Base-by-base conservation (phyloP, 2,888 invertebrate species). In the Helleia helle region DNA sequence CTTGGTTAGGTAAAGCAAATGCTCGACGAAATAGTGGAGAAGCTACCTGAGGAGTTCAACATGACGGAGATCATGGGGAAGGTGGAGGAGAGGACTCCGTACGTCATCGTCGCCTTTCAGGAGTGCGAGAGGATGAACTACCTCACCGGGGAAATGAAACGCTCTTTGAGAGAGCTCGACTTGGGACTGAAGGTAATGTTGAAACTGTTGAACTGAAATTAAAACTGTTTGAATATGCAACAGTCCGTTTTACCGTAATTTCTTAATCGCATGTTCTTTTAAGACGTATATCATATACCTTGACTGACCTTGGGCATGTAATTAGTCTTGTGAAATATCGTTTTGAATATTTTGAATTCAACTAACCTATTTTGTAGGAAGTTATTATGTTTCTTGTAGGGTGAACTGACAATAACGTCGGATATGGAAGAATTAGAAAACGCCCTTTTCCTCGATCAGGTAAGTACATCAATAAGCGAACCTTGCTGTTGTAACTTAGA, bases 121-220 rank as follows among this genome's bases (percentile, higher is more conserved):
- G 97, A 98, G 77, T 97, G 97, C 62, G 97, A 98, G 71, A 86
- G 97, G 36, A 97, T 98, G 97, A 98, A 98, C 74, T 89, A 90
- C 54, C 85, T 98, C 24, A 96, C 95, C 0, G 90, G 91, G 1
- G 97, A 97, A 83, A 93, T 98, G 77, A 94, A 95, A 56, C 83
- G 96, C 36, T 95, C 96, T 0, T 84, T 98, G 2, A 92, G 93
- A 58, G 97, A 97, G 73, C 83, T 98, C 29, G 97, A 98, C 73
- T 86, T 97, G 30, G 98, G 98, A 0, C 81, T 98, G 4, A 97
- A 97, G 87, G 92, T 91, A 62, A 6, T 3, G 41, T 51, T 34
- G 6, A 36, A 4, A 8, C 34, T 26, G n/a, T n/a, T n/a, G n/a
- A n/a, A n/a, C n/a, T n/a, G n/a, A n/a, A n/a, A n/a, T n/a, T n/a